Base-by-base conservation (phyloP, 2,888 invertebrate species). In the Neoascia interrupta region DNA sequence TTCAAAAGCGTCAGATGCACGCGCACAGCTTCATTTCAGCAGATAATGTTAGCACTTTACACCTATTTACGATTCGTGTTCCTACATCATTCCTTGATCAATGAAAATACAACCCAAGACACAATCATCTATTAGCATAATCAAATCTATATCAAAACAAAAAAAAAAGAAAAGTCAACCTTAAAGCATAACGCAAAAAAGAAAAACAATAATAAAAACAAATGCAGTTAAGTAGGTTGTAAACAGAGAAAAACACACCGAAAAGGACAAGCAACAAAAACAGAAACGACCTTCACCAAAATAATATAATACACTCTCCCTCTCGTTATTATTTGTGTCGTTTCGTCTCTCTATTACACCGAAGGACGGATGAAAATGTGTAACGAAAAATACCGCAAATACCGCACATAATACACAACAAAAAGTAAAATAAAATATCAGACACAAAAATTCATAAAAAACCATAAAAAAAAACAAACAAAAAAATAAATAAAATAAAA, bases 231-330 rank as follows among this genome's bases (percentile, higher is more conserved):
- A 70, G 31, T n/a, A 8, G 10, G 31, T 49, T 45, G 73, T 73
- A 79, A 72, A 79, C 73, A 79, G 56, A 79, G 76, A 79, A 79
- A 66, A 66, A 61, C 60, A 61, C 66, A 66, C 43, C 47, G 45
- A 72, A 79, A 79, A 79, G 79, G 79, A 79, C 66, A 68, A 73
- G 54, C 60, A 73, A 79, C 79, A 72, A 79, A 79, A 79, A 79
- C 79, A 79, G 53, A 73, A 61, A 79, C 79, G 79, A 79, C 79
- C 79, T 79, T 79, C 79, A 79, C 79, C 79, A 79, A n/a, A 76
- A 69, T 60, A 68, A 73, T 61, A 69, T 51, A 58, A 73, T 56
- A 79, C 61, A 54, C 66, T 66, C 49, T 64, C 58, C 13, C 45
- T 58, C 36, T 13, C 5, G 23, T 37, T 39, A 15, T 34, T 39